These are phyloP conservation scores for Caranx melampygus DNA, from an alignment of 2,113 vertebrate species.

Conservation along the genomic window DNA sequence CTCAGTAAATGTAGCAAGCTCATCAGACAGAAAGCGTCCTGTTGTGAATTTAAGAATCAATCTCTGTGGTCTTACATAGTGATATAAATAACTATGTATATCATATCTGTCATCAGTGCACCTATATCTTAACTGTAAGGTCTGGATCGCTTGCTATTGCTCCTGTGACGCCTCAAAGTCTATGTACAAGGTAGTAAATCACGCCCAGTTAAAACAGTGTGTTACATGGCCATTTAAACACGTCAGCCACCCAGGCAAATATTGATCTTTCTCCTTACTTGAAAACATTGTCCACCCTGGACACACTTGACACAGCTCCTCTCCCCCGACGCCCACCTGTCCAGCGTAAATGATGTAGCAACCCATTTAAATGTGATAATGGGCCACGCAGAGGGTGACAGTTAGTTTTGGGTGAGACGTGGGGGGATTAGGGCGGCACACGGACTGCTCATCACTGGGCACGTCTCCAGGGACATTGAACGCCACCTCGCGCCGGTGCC, in stretches of 20 bases:
- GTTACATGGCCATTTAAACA: slow-evolving; percentile 10
- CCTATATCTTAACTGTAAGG: slow-evolving; percentile 20
- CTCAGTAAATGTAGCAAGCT: background rate
- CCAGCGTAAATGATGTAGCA: slow-evolving; percentile 8
- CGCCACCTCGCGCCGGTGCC: slow-evolving; percentile 28
- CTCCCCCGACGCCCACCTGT: background rate
- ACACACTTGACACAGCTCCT: background rate
- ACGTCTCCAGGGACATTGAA: slow-evolving; percentile 64
- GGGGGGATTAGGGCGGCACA: slow-evolving; percentile 59
- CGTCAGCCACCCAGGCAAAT: background rate
- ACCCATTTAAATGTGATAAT: slow-evolving; percentile 70
- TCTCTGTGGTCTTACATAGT: background rate
- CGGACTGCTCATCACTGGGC: slow-evolving; percentile 57
- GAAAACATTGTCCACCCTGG: slow-evolving; percentile 1
- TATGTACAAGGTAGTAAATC: slow-evolving; percentile 23
- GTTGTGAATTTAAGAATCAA: background rate
- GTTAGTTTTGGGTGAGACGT: slow-evolving; percentile 63
- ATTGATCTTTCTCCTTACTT: slow-evolving; percentile 12
- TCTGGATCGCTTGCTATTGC: slow-evolving; percentile 10
- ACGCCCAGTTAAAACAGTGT: slow-evolving; percentile 17
- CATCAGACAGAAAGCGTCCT: background rate
- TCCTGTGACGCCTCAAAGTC: background rate
- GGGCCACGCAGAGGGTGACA: slow-evolving; percentile 38
- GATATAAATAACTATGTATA: slow-evolving; percentile 1
- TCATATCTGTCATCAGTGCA: slow-evolving; percentile 1